phyloP scores from a whole-genome alignment of 2,113 vertebrate genomes.

The Calonectris borealis region DNA sequence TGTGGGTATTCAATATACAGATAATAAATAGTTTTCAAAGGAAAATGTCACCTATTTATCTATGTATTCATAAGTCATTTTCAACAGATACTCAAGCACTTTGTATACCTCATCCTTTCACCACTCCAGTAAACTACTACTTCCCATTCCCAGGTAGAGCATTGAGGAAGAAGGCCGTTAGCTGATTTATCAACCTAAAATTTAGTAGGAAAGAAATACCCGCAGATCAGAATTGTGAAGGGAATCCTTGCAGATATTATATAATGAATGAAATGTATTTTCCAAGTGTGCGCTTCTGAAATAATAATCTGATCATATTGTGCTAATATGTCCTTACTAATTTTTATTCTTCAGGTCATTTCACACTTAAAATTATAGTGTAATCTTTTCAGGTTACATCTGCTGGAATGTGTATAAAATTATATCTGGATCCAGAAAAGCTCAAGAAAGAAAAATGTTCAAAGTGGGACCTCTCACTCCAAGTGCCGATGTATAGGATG shows the following conservation, averaged over 20 bases:
- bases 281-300: neutral
- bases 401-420: neutral
- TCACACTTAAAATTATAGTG: neutral
- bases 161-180: neutral
- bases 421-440: neutral
- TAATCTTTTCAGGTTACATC: neutral
- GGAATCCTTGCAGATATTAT: neutral
- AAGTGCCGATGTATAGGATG: neutral
- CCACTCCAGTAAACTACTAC: neutral
- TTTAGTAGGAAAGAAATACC: neutral
- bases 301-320: neutral
- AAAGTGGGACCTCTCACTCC: neutral
- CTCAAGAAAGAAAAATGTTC: neutral
- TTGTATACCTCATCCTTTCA: neutral
- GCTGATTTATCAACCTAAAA: neutral
- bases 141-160: neutral
- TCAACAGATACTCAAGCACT: neutral
- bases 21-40: neutral
- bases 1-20: accelerated
- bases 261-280: neutral
- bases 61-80: neutral
- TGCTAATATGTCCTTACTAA: neutral
- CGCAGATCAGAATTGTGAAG: neutral
- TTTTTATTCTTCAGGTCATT: neutral
- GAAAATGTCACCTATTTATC: neutral